Evolutionary conservation across 2,113 vertebrate species (phyloP).

Genomic region (Hippocampus mohnikei): DNA sequence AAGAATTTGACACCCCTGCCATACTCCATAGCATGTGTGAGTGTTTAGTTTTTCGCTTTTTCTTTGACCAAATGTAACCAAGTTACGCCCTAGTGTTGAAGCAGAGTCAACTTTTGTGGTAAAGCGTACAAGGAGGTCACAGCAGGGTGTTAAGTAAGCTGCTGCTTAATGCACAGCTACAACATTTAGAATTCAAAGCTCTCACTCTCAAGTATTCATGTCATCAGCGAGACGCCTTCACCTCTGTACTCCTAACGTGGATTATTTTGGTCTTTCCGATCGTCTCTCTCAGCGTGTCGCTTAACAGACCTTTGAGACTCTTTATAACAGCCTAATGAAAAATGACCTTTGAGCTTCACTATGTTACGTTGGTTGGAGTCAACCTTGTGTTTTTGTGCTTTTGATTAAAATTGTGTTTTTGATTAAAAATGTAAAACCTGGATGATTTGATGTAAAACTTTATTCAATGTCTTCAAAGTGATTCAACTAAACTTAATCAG

Average conservation of each 20-base stretch:
- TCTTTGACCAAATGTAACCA: constrained; percentile 28
- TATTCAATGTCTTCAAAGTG: neutral
- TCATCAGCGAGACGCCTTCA: constrained; percentile 50
- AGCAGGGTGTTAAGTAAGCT: constrained; percentile 55
- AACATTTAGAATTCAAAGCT: constrained; percentile 65
- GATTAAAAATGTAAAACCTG: neutral
- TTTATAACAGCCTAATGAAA: neutral
- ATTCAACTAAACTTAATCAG: no score
- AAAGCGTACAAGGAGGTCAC: constrained; percentile 69
- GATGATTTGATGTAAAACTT: neutral
- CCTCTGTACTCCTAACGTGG: constrained; percentile 43
- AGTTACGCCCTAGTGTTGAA: constrained; percentile 26
- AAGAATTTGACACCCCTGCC: no score
- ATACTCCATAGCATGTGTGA: neutral
- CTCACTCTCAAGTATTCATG: constrained; percentile 62
- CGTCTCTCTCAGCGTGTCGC: constrained; percentile 1
- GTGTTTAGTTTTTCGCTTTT: constrained; percentile 18
- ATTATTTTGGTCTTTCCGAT: constrained; percentile 27
- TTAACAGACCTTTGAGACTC: neutral
- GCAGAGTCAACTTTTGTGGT: constrained; percentile 39
- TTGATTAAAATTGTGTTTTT: neutral
- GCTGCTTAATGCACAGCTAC: constrained; percentile 42
- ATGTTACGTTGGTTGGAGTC: neutral
- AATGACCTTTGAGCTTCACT: neutral
- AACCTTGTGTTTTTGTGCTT: neutral